Percentiles rank a stretch among this genome's conserved stretches.
Evolutionary conservation across 2,888 invertebrate genomes (phyloP).

Genomic region (Ctenicera cuprea): DNA sequence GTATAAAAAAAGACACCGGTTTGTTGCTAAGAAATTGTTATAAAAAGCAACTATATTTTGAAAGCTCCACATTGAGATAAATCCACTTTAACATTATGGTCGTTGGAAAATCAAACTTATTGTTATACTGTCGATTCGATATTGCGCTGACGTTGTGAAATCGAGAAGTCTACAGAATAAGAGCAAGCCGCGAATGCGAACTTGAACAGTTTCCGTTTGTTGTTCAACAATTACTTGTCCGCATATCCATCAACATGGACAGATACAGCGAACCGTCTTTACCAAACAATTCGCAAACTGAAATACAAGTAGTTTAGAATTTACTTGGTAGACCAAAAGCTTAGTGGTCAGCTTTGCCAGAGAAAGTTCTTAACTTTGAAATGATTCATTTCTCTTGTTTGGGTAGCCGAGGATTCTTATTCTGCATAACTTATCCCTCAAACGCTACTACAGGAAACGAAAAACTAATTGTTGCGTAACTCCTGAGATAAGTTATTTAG

Average conservation of each 20-base stretch:
- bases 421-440: not conserved
- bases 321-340: conserved; percentile 32
- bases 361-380: conserved; percentile 31
- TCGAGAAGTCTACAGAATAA: not conserved
- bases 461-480: not conserved
- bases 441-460: not conserved
- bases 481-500: not conserved
- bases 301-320: conserved; percentile 40
- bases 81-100: too few relatives aligned
- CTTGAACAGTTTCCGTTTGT: conserved; percentile 17
- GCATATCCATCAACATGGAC: conserved; percentile 38
- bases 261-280: conserved; percentile 9
- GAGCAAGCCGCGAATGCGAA: not conserved
- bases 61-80: too few relatives aligned
- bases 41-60: too few relatives aligned
- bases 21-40: too few relatives aligned
- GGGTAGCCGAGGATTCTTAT: conserved; percentile 4
- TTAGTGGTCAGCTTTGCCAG: conserved; percentile 37
- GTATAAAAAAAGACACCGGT: not conserved
- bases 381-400: conserved; percentile 23
- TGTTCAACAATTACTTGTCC: conserved; percentile 11
- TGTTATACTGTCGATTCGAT: too few relatives aligned
- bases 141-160: too few relatives aligned
- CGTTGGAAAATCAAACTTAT: too few relatives aligned
- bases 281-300: conserved; percentile 19